phyloP scores from a whole-genome alignment of 2,888 invertebrate species.

The Ophraella communa region DNA sequence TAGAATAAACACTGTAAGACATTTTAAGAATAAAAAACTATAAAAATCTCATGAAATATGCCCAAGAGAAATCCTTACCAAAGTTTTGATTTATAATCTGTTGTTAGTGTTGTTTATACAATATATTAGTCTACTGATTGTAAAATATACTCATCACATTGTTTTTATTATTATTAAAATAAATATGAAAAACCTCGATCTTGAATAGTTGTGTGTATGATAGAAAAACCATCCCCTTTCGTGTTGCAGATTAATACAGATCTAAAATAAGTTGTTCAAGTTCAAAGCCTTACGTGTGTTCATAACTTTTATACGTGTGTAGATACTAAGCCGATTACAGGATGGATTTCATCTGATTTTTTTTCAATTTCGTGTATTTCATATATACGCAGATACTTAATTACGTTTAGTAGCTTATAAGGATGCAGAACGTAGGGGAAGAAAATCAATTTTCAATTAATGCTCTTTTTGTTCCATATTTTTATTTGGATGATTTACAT shows the following conservation, averaged over 20 bases:
- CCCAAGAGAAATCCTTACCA: too few relatives aligned
- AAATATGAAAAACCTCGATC: background rate
- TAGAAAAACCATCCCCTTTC: background rate
- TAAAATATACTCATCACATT: too few relatives aligned
- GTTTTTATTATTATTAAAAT: too few relatives aligned
- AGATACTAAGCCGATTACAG: conserved; percentile 6
- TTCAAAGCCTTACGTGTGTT: conserved; percentile 6
- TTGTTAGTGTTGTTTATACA: too few relatives aligned
- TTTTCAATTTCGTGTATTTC: conserved; percentile 6
- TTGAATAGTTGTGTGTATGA: background rate
- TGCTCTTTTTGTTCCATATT: background rate
- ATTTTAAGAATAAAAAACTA: too few relatives aligned
- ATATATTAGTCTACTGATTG: too few relatives aligned
- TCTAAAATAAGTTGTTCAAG: conserved; percentile 5
- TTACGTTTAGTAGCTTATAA: conserved; percentile 2
- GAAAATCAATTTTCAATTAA: conserved; percentile 2
- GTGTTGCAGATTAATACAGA: background rate
- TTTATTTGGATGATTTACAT: background rate
- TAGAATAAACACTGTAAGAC: too few relatives aligned
- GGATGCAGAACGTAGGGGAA: conserved; percentile 5
- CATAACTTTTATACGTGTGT: conserved; percentile 2
- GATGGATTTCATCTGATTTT: conserved; percentile 3
- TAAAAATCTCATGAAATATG: too few relatives aligned
- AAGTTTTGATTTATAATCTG: too few relatives aligned
- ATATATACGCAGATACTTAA: conserved; percentile 4